These are phyloP conservation scores for Chironomus tepperi DNA, from an alignment of 1,140 invertebrate species.

Conservation along the genomic window DNA sequence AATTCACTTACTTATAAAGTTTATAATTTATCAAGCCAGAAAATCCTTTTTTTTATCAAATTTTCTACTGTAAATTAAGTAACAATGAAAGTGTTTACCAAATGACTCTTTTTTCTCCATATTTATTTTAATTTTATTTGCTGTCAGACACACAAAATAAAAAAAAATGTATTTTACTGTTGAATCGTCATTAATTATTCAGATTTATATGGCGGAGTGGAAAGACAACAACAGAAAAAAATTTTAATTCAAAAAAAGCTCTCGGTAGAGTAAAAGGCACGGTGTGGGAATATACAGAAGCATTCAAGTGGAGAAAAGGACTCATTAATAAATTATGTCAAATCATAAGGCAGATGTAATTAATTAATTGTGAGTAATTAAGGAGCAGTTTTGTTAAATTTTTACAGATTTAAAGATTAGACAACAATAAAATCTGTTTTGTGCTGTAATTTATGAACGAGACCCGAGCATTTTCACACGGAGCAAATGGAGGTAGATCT, in stretches of 20 bases:
- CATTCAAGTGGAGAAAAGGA: neutral
- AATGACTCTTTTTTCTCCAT: constrained; percentile 10
- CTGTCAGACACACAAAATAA: neutral
- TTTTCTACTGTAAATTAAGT: no score
- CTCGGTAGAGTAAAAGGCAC: neutral
- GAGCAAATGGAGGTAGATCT: neutral
- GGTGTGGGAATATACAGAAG: no score
- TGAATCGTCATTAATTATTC: constrained; percentile 14
- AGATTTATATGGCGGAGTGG: neutral
- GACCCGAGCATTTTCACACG: neutral
- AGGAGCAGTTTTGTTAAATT: neutral
- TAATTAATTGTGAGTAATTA: constrained; percentile 4
- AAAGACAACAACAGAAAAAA: neutral
- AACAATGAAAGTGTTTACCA: neutral
- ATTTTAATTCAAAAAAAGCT: neutral
- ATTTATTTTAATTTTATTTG: neutral
- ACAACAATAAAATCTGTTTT: neutral
- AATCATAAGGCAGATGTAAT: neutral
- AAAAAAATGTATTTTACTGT: neutral
- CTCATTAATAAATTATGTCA: constrained; percentile 3
- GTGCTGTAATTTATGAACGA: neutral
- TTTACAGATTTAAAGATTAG: no score
- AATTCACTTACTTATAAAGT: no score
- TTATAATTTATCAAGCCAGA: no score
- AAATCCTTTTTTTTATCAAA: no score